Conservation (phyloP, 2,797 vertebrate genomes). For the Crax fasciolata region DNA sequence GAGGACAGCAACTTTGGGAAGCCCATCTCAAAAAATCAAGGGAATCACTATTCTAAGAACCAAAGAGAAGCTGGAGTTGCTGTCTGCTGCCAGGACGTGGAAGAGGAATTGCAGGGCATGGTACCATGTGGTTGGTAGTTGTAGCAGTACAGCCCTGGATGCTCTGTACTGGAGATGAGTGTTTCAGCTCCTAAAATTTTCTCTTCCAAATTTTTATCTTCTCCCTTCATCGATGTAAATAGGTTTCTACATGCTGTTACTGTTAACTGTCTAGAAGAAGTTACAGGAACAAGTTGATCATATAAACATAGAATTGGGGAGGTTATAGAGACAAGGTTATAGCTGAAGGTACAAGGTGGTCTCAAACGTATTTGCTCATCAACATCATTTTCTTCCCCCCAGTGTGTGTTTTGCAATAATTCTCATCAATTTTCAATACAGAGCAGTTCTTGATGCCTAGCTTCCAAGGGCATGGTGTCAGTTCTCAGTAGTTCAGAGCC, state of each 20-base stretch:
- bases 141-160: not conserved
- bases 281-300: not conserved
- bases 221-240: too few species aligned
- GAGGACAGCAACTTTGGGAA: not conserved
- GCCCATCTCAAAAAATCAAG: not conserved
- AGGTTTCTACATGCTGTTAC: not conserved
- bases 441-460: not conserved
- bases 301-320: not conserved
- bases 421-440: not conserved
- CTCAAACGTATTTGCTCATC: not conserved
- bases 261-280: not conserved
- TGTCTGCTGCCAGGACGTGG: not conserved
- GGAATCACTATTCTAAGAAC: not conserved
- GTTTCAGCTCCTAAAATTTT: not conserved
- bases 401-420: not conserved
- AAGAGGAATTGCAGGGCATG: not conserved
- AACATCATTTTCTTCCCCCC: not conserved
- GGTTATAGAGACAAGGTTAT: too few species aligned
- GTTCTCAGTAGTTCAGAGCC: not conserved
- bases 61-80: not conserved
- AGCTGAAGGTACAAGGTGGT: not conserved
- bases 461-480: not conserved
- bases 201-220: not conserved
- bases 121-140: not conserved
- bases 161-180: not conserved